Percentiles rank a stretch among this genome's conserved stretches.
These are phyloP conservation scores for Aleiodes alternator DNA, from an alignment of 2,888 invertebrate genomes.

Conservation along the genomic window DNA sequence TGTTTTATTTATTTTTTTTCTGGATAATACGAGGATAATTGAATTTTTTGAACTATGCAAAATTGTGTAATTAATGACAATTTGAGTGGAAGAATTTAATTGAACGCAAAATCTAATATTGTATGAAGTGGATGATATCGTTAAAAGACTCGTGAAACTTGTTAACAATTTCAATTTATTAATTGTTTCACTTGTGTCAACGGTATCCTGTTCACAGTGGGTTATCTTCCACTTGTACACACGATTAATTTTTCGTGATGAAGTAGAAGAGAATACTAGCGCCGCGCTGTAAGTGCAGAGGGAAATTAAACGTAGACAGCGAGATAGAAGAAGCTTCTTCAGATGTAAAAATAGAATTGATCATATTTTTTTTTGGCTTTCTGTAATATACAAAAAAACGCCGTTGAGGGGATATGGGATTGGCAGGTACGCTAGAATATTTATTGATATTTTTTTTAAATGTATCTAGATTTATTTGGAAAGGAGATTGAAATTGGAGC, in stretches of 20 bases:
- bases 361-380: not conserved
- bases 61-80: not conserved
- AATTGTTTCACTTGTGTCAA: constrained; percentile 53
- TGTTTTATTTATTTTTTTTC: not conserved
- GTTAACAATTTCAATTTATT: constrained; percentile 55
- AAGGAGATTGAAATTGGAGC: no score
- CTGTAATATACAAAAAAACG: constrained; percentile 5
- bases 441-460: not conserved
- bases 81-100: not conserved
- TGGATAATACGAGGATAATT: not conserved
- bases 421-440: constrained; percentile 53
- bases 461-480: no score
- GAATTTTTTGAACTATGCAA: not conserved
- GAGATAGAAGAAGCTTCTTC: constrained; percentile 20
- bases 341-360: not conserved
- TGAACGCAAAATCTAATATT: constrained; percentile 9
- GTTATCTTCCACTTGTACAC: constrained; percentile 40
- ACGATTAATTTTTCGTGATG: constrained; percentile 33
- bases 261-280: constrained; percentile 10
- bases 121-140: constrained; percentile 29
- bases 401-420: constrained; percentile 46
- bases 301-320: constrained; percentile 14
- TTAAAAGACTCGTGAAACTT: constrained; percentile 43
- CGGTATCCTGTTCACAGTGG: constrained; percentile 4
- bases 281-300: constrained; percentile 19